These are phyloP conservation scores for Agrypnus murinus DNA, from an alignment of 2,888 invertebrate species.

Conservation along the genomic window DNA sequence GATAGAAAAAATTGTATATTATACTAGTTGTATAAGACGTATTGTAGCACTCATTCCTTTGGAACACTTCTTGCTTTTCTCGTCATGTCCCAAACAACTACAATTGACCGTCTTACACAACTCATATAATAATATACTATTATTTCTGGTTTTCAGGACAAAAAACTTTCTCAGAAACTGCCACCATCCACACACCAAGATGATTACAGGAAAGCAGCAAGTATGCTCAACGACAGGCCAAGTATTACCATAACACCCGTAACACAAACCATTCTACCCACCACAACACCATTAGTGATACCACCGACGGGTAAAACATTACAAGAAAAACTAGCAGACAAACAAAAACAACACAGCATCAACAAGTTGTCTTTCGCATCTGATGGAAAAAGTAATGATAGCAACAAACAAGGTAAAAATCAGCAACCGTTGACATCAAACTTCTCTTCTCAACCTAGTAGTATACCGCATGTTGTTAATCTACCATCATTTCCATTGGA, in stretches of 20 bases:
- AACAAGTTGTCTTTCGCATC: constrained; percentile 49
- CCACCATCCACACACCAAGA: neutral
- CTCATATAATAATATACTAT: no score
- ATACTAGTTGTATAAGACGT: no score
- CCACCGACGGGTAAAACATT: constrained; percentile 74
- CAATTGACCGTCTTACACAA: no score
- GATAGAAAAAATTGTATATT: no score
- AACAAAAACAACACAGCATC: constrained; percentile 72
- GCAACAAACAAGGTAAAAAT: constrained; percentile 39
- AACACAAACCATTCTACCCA: constrained; percentile 61
- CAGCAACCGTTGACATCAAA: constrained; percentile 27
- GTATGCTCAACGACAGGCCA: constrained; percentile 70
- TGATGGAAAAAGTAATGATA: constrained; percentile 37
- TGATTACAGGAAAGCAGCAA: constrained; percentile 42
- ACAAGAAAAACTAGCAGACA: constrained; percentile 81
- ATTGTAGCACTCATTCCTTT: no score
- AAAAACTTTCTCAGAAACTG: constrained; percentile 10
- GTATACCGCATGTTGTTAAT: constrained; percentile 51
- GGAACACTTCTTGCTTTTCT: no score
- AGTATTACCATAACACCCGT: constrained; percentile 72
- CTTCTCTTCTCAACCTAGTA: constrained; percentile 45
- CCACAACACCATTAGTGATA: constrained; percentile 67
- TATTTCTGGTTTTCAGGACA: constrained; percentile 41
- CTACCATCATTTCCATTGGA: constrained; percentile 64
- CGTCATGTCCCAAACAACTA: no score